A percentile compares a stretch with the other conserved stretches of the same genome.
Evolutionary conservation across 30 jellyfish, hydroid and myxozoan genomes (phyloP).

Genomic region (Cassiopea xamachana): DNA sequence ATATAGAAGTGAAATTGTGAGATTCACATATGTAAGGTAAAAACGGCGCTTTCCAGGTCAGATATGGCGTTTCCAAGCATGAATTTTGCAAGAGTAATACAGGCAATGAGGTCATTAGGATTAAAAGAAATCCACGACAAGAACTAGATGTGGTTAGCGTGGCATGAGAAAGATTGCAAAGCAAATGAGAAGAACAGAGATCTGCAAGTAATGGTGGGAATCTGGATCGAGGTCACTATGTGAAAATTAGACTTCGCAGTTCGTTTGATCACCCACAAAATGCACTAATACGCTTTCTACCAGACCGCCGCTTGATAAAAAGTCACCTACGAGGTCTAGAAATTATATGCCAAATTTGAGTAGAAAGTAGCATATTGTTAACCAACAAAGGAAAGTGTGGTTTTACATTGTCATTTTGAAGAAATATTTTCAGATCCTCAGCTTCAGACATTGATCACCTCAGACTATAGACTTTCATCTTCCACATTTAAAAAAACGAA

Average conservation of each 20-base stretch:
- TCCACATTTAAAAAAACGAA: too few relatives aligned
- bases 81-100: background rate
- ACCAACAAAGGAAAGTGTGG: too few relatives aligned
- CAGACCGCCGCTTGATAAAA: background rate
- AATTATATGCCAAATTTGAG: too few relatives aligned
- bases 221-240: background rate
- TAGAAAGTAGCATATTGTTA: too few relatives aligned
- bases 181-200: background rate
- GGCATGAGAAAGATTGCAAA: background rate
- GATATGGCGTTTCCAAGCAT: background rate
- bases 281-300: background rate
- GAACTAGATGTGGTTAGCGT: background rate
- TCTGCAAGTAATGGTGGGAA: background rate
- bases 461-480: too few relatives aligned
- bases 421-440: too few relatives aligned
- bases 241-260: background rate
- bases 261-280: background rate
- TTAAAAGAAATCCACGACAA: conserved; percentile 4
- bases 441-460: too few relatives aligned
- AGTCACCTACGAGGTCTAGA: background rate
- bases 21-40: background rate
- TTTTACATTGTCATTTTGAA: too few relatives aligned
- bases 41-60: background rate
- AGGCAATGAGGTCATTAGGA: conserved; percentile 12
- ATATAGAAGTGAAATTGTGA: too few relatives aligned